Base-by-base conservation (phyloP, 2,888 invertebrate species). In the Epirrhoe alternata region DNA sequence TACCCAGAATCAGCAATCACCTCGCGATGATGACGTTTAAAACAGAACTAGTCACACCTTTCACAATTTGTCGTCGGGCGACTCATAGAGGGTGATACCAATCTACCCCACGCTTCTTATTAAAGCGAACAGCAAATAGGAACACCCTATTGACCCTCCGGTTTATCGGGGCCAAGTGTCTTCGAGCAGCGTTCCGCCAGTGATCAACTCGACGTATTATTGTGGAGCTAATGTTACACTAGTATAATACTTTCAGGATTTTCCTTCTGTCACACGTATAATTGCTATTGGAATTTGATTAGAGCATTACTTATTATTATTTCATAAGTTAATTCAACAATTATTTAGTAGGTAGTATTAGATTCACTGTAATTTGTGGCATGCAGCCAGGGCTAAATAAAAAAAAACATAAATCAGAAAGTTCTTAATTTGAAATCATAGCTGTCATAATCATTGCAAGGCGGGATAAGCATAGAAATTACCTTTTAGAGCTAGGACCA, bases 91-190 rank as follows among this genome's bases (percentile, higher is more conserved):
- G 54, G 57, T 58, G 61, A 61, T 67, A 53, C 45, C 64, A 61
- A 61, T 68, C 61, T 24, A 24, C 24, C 64, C 56, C 61, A 50
- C 45, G 71, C 69, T 68, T 76, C 70, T 73, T 79, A 76, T 77
- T 77, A 75, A 78, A 72, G 72, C 72, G 76, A 66, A 70, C 64
- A 60, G 73, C 75, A 81, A 80, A 81, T 77, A 80, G 72, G 63
- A 63, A 61, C 77, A 70, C 74, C 70, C 73, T 72, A 70, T 81
- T 77, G 80, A 80, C 73, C 78, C 71, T 74, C 73, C 68, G 68
- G 64, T 70, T 73, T 73, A 75, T 67, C 69, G 77, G 70, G 78
- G 81, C 70, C 78, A 73, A 75, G 75, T 72, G 72, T 58, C 65
- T 58, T 31, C 49, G 42, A 33, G 50, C 17, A 33, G 50, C 17